A percentile compares a stretch with the other conserved stretches of the same genome.
These are phyloP conservation scores for Centruroides vittatus DNA, from an alignment of 1,140 invertebrate species.

Conservation along the genomic window DNA sequence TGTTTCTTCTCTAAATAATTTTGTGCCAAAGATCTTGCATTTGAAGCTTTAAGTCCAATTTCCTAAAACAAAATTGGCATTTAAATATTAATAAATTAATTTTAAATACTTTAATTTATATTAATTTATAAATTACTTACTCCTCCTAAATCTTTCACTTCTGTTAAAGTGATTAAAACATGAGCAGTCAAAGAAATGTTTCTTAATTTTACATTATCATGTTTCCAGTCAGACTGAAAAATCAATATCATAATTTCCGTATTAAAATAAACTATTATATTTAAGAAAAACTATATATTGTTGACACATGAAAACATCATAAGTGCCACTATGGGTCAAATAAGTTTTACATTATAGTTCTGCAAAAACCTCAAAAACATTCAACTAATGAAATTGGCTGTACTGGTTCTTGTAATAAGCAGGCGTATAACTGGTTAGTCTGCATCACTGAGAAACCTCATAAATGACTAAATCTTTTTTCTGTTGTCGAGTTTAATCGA, in stretches of 20 bases:
- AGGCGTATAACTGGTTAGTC: too few relatives aligned
- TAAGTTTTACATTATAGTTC: too few relatives aligned
- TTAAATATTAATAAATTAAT: neutral
- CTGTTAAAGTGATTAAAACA: conserved; percentile 65
- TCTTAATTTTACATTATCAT: conserved; percentile 40
- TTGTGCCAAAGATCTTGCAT: conserved; percentile 45
- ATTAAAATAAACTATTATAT: neutral
- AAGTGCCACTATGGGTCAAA: too few relatives aligned
- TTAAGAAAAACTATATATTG: too few relatives aligned
- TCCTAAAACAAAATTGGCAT: conserved; percentile 30
- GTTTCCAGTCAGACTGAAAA: conserved; percentile 22
- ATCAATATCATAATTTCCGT: conserved; percentile 1
- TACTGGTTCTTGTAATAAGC: too few relatives aligned
- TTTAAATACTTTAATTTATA: neutral
- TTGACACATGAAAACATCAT: too few relatives aligned
- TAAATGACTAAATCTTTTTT: too few relatives aligned
- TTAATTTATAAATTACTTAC: conserved; percentile 4
- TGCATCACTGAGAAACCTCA: too few relatives aligned
- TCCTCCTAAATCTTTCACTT: conserved; percentile 23
- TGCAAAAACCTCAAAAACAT: too few relatives aligned
- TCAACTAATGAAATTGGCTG: too few relatives aligned
- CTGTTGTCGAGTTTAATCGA: too few relatives aligned
- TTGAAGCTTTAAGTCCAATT: conserved; percentile 53
- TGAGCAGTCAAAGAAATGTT: conserved; percentile 82
- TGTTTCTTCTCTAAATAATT: conserved; percentile 73